Conservation (phyloP, 2,797 vertebrate genomes). For the Labroides dimidiatus region DNA sequence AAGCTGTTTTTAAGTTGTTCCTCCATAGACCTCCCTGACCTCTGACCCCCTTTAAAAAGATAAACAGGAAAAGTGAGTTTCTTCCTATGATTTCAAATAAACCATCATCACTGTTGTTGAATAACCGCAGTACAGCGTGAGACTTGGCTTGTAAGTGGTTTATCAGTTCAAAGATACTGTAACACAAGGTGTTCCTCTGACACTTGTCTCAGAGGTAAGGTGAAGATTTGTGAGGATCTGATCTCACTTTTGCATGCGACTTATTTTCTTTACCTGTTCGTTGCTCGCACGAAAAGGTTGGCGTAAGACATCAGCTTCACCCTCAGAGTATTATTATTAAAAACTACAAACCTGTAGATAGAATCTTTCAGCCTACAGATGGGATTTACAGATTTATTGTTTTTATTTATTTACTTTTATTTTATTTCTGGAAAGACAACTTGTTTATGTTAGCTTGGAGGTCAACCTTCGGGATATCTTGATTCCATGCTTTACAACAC, state of each 20-base stretch:
- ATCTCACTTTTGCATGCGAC: slow-evolving; percentile 58
- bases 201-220: slow-evolving; percentile 42
- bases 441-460: not conserved
- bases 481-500: slow-evolving; percentile 47
- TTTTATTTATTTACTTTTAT: not conserved
- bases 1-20: not conserved
- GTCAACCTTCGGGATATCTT: slow-evolving; percentile 3
- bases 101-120: not conserved
- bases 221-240: slow-evolving; percentile 55
- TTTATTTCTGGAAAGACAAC: not conserved
- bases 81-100: not conserved
- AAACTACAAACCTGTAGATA: not conserved
- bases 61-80: not conserved
- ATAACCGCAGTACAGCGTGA: not conserved
- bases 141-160: not conserved
- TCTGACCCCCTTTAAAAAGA: slow-evolving; percentile 11
- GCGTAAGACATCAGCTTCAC: not conserved
- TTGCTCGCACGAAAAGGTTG: slow-evolving; percentile 1
- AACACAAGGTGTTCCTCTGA: slow-evolving; percentile 1
- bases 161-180: slow-evolving; percentile 11
- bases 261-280: slow-evolving; percentile 15
- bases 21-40: slow-evolving; percentile 9
- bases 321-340: not conserved
- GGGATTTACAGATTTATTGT: not conserved
- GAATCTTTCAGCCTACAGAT: not conserved